Conservation (phyloP, 2,113 vertebrate genomes). For the Gorsachius goisagi region DNA sequence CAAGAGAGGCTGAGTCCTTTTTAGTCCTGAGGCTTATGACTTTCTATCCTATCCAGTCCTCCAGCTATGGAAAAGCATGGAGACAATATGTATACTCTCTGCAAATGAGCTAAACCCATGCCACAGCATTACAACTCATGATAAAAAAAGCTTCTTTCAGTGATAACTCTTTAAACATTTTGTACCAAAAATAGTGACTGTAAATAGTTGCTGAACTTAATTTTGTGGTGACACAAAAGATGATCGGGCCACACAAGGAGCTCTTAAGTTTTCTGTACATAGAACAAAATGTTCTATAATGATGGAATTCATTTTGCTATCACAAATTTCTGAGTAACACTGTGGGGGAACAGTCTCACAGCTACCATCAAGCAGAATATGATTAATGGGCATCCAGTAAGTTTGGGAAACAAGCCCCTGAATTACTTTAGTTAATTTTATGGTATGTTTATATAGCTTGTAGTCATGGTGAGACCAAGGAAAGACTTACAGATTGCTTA, state of each 20-base stretch:
- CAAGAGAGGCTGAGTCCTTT: neutral
- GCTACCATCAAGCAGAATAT: neutral
- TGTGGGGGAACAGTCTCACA: neutral
- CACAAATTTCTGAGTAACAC: neutral
- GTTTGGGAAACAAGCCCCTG: neutral
- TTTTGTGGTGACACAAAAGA: neutral
- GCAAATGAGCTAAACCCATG: neutral
- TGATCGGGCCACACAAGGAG: fast-evolving
- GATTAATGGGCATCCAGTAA: neutral
- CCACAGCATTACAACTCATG: neutral
- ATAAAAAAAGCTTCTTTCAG: neutral
- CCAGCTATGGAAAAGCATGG: neutral
- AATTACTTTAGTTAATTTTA: neutral
- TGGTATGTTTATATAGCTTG: neutral
- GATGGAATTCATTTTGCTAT: neutral
- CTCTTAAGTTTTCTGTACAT: neutral
- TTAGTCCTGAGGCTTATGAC: neutral
- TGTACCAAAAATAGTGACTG: neutral
- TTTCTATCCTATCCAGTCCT: neutral
- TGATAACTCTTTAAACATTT: neutral
- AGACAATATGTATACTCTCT: fast-evolving
- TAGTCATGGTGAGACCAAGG: neutral
- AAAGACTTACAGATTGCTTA: slow-evolving; percentile 11
- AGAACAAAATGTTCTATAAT: neutral
- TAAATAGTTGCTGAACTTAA: neutral